Percentiles rank a stretch among this genome's conserved stretches.
Conservation (phyloP, 2,113 vertebrate species). For the Xenopus borealis region DNA sequence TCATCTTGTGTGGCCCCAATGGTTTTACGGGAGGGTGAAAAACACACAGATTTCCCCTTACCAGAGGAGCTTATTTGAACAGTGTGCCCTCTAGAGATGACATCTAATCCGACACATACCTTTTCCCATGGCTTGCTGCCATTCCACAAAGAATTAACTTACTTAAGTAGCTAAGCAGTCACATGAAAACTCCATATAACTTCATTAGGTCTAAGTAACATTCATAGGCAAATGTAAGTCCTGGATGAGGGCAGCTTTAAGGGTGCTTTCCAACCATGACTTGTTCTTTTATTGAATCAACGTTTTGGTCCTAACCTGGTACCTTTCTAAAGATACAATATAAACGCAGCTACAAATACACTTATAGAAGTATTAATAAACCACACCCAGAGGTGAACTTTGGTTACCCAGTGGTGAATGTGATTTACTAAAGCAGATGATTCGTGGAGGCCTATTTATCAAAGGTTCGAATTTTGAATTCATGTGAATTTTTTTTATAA, state of each 20-base stretch:
- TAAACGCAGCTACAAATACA: too few relatives aligned
- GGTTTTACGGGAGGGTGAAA: slow-evolving; percentile 55
- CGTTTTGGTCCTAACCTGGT: too few relatives aligned
- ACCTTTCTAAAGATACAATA: too few relatives aligned
- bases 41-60: slow-evolving; percentile 52
- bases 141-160: slow-evolving; percentile 68
- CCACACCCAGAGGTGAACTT: too few relatives aligned
- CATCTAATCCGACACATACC: slow-evolving; percentile 60
- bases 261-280: too few relatives aligned
- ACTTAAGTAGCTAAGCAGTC: slow-evolving; percentile 63
- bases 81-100: slow-evolving; percentile 56
- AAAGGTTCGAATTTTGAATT: too few relatives aligned
- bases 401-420: too few relatives aligned
- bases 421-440: too few relatives aligned
- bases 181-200: slow-evolving; percentile 54
- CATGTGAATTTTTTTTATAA: too few relatives aligned
- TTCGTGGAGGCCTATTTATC: too few relatives aligned
- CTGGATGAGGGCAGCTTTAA: neutral
- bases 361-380: too few relatives aligned
- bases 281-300: too few relatives aligned
- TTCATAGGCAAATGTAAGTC: slow-evolving; percentile 37
- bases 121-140: slow-evolving; percentile 60
- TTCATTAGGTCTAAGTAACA: slow-evolving; percentile 13
- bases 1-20: slow-evolving; percentile 68
- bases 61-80: slow-evolving; percentile 57